Evolutionary conservation across 2,797 vertebrate genomes (phyloP).

Genomic region (Phataginus tricuspis): DNA sequence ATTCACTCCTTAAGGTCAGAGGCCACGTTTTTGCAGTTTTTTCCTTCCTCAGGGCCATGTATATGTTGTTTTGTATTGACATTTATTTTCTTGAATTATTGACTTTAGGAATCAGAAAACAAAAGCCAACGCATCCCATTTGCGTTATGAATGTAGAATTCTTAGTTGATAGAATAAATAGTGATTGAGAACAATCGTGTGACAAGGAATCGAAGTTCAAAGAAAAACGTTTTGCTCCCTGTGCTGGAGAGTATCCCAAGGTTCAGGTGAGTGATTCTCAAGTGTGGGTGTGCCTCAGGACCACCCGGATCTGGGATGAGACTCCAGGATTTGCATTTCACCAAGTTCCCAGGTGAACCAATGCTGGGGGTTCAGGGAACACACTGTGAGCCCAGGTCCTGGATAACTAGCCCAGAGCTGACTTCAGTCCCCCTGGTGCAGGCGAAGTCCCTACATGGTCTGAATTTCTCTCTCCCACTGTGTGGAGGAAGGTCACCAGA

Average conservation of each 20-base stretch:
- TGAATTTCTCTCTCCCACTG: not conserved
- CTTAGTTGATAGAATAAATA: not conserved
- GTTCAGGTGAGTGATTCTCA: not conserved
- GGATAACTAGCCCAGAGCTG: not conserved
- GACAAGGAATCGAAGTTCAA: not conserved
- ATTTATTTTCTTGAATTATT: not conserved
- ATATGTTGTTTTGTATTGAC: not conserved
- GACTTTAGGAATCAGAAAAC: not conserved
- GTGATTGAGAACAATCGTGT: not conserved
- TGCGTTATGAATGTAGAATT: not conserved
- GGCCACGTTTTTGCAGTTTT: not conserved
- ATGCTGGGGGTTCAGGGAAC: not conserved
- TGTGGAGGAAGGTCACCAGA: not conserved
- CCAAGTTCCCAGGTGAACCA: not conserved
- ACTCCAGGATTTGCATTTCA: not conserved
- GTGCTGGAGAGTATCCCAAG: not conserved
- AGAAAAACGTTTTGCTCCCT: not conserved
- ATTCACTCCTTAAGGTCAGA: not conserved
- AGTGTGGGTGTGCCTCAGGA: too few species aligned
- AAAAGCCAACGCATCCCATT: not conserved
- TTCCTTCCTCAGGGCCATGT: not conserved
- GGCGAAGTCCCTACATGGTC: fast-evolving
- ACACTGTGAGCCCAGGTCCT: fast-evolving
- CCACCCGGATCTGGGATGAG: not conserved
- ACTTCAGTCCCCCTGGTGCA: not conserved